phyloP scores from a whole-genome alignment of 2,888 invertebrate genomes.

The Oscheius sp. region DNA sequence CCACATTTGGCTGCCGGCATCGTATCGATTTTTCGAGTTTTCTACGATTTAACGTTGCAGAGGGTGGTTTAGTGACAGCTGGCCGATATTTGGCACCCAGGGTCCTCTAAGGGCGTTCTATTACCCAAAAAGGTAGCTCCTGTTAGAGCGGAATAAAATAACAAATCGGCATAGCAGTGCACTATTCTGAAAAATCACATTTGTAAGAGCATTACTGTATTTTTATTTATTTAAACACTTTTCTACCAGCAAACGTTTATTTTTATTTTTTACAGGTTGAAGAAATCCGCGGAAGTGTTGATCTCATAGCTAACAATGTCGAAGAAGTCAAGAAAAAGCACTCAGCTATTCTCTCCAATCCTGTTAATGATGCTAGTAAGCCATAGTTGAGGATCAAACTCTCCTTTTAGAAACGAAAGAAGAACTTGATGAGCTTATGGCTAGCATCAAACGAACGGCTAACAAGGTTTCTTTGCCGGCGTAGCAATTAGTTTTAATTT shows the following conservation, averaged over 20 bases:
- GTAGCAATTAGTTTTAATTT: constrained; percentile 8
- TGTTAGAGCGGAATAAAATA: no score
- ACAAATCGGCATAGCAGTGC: no score
- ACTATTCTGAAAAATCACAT: no score
- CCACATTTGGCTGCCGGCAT: constrained; percentile 33
- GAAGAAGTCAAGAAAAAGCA: constrained; percentile 99
- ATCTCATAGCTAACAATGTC: constrained; percentile 98
- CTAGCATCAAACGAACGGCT: constrained; percentile 99
- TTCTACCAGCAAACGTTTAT: no score
- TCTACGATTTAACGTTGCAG: constrained; percentile 33
- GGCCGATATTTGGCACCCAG: constrained; percentile 26
- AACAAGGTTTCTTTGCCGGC: constrained; percentile 81
- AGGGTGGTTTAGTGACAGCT: constrained; percentile 30
- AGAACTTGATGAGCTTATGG: constrained; percentile 99
- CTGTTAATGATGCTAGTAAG: constrained; percentile 73
- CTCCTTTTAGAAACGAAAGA: constrained; percentile 93
- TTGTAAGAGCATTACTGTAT: no score
- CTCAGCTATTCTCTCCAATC: constrained; percentile 91
- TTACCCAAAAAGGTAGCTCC: constrained; percentile 9
- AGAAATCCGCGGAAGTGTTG: constrained; percentile 99
- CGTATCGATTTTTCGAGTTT: constrained; percentile 41
- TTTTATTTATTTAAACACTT: no score
- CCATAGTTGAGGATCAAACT: not conserved
- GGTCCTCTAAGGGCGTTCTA: not conserved
- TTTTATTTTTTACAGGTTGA: constrained; percentile 83